Conservation (phyloP, 2,113 vertebrate species). For the Solea solea region DNA sequence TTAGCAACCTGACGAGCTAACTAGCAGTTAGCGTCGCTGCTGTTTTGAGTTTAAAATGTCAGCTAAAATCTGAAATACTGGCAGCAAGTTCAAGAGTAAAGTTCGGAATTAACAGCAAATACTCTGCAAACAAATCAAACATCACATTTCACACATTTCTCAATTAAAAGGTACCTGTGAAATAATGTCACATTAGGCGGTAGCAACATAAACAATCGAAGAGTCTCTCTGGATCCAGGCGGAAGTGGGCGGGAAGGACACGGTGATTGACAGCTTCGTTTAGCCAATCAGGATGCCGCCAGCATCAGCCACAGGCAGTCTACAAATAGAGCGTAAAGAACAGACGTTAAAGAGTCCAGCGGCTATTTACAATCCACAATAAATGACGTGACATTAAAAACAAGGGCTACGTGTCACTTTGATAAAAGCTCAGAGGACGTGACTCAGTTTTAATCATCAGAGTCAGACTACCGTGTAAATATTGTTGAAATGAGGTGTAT, state of each 20-base stretch:
- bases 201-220: slow-evolving; percentile 57
- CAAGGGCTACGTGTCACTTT: no score
- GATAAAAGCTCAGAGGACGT: no score
- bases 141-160: neutral
- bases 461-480: no score
- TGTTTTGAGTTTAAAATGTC: slow-evolving; percentile 10
- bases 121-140: neutral
- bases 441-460: no score
- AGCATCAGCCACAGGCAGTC: neutral
- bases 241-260: slow-evolving; percentile 76
- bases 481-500: no score
- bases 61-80: no score
- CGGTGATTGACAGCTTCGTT: slow-evolving; percentile 42
- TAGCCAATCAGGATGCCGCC: slow-evolving; percentile 55
- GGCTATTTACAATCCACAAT: slow-evolving; percentile 22
- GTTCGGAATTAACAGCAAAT: neutral
- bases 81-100: neutral
- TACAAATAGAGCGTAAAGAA: slow-evolving; percentile 24
- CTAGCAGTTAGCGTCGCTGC: slow-evolving; percentile 46
- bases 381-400: neutral
- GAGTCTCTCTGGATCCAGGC: slow-evolving; percentile 29
- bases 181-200: slow-evolving; percentile 14
- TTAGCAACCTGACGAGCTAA: slow-evolving; percentile 41
- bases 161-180: slow-evolving; percentile 53
- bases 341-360: slow-evolving; percentile 8